A percentile compares a stretch with the other conserved stretches of the same genome.
These are phyloP conservation scores for Magallana angulata DNA, from an alignment of 1,140 invertebrate species.

Conservation along the genomic window DNA sequence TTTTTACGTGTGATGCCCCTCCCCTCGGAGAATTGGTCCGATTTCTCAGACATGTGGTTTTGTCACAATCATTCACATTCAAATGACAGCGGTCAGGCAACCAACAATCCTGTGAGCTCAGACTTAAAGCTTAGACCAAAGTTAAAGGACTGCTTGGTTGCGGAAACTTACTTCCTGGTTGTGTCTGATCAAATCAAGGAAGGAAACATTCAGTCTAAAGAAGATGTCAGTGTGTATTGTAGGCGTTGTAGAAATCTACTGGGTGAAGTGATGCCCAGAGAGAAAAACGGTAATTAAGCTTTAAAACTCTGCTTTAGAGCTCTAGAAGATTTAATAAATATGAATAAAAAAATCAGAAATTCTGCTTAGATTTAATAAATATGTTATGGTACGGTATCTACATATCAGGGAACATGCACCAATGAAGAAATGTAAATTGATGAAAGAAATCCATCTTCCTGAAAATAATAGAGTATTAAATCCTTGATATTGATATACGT, in stretches of 20 bases:
- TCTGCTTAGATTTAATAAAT: no score
- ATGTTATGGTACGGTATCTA: no score
- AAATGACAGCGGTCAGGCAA: neutral
- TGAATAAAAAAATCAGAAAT: no score
- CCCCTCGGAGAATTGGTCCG: constrained; percentile 68
- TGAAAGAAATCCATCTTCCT: no score
- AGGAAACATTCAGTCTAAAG: neutral
- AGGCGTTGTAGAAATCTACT: constrained; percentile 10
- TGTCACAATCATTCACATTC: constrained; percentile 60
- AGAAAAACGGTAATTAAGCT: neutral
- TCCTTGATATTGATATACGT: no score
- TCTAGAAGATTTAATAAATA: no score
- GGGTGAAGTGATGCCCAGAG: neutral
- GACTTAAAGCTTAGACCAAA: neutral
- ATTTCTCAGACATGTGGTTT: constrained; percentile 69
- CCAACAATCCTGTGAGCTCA: neutral
- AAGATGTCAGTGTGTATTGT: neutral
- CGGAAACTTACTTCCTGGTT: neutral
- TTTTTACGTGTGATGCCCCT: constrained; percentile 65
- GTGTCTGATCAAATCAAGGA: neutral
- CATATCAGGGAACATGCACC: no score
- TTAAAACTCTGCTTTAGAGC: no score
- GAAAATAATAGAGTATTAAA: no score
- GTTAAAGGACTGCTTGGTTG: constrained; percentile 36
- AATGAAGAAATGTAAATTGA: no score